Percentiles rank a stretch among this genome's conserved stretches.
Evolutionary conservation across 2,113 vertebrate genomes (phyloP).

Genomic region (Barnardius zonarius): DNA sequence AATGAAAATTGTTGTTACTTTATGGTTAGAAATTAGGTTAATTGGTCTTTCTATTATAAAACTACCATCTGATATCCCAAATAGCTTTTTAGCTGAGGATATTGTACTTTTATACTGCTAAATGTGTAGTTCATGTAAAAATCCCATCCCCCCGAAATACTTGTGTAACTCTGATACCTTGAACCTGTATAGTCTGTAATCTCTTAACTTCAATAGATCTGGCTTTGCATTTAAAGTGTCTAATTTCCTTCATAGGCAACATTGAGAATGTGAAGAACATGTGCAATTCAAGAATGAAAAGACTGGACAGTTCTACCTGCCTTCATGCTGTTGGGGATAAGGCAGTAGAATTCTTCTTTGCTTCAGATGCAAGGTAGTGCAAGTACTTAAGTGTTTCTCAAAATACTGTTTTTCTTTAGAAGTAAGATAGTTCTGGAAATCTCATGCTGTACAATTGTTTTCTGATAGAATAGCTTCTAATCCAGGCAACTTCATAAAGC

Average conservation of each 20-base stretch:
- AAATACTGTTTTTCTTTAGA: background rate
- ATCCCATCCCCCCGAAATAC: background rate
- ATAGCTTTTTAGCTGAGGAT: background rate
- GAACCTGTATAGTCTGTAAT: background rate
- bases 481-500: background rate
- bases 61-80: background rate
- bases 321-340: slow-evolving; percentile 84
- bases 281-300: slow-evolving; percentile 74
- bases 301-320: slow-evolving; percentile 76
- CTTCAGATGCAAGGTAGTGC: slow-evolving; percentile 94
- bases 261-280: slow-evolving; percentile 76
- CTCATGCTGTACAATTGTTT: background rate
- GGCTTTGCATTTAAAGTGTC: background rate
- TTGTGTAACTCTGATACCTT: background rate
- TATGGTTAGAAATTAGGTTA: background rate
- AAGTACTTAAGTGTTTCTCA: background rate
- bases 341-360: slow-evolving; percentile 94
- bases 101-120: background rate
- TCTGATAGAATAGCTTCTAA: background rate
- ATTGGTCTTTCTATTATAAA: background rate
- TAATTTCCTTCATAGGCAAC: slow-evolving; percentile 57
- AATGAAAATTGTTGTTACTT: background rate
- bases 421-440: background rate
- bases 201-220: background rate
- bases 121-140: background rate